Evolutionary conservation across 2,797 vertebrate genomes (phyloP).

Genomic region (Alauda arvensis): DNA sequence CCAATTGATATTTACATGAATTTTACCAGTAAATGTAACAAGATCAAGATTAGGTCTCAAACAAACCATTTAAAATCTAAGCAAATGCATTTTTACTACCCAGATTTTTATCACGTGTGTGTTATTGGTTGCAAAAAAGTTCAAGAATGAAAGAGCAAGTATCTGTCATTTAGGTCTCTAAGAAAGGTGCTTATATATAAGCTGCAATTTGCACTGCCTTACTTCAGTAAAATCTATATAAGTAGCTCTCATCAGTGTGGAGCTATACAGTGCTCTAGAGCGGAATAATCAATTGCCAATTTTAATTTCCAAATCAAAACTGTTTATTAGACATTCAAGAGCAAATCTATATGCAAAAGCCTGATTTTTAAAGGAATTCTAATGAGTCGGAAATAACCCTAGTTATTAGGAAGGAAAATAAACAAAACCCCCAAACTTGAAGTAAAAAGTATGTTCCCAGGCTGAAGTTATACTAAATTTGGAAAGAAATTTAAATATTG

Average conservation of each 20-base stretch:
- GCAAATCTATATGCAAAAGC: background rate
- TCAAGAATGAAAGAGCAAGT: background rate
- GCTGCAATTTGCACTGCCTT: background rate
- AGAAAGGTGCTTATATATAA: background rate
- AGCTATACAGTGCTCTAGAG: background rate
- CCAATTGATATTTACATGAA: background rate
- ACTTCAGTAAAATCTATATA: background rate
- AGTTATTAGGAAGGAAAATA: background rate
- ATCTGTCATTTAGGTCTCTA: background rate
- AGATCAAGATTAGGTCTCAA: background rate
- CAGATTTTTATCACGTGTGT: background rate
- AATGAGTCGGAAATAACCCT: background rate
- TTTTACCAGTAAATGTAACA: background rate
- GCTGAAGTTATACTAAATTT: slow-evolving; percentile 11
- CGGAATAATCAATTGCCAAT: background rate
- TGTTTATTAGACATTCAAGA: background rate
- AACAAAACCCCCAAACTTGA: background rate
- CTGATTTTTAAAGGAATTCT: background rate
- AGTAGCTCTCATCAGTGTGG: background rate
- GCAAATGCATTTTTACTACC: background rate
- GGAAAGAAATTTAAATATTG: background rate
- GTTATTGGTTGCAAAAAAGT: background rate
- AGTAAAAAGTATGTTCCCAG: background rate
- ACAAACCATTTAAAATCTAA: background rate
- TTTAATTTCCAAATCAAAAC: background rate